Evolutionary conservation across 2,797 vertebrate species (phyloP).

Genomic region (Acipenser ruthenus): DNA sequence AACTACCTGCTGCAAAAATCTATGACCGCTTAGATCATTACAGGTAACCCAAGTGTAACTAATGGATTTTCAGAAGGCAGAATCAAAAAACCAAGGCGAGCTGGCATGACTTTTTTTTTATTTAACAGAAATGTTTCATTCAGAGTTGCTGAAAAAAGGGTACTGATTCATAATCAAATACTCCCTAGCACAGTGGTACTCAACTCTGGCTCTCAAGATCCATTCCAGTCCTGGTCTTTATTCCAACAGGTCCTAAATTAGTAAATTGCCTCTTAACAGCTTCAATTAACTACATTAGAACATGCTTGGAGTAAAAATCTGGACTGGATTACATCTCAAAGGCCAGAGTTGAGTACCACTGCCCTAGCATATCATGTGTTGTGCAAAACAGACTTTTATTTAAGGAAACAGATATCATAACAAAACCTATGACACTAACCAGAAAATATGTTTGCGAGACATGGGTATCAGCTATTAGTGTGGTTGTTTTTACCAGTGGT

Average conservation of each 20-base stretch:
- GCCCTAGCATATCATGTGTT: slow-evolving; percentile 28
- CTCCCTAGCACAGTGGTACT: slow-evolving; percentile 29
- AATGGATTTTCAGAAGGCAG: slow-evolving; percentile 28
- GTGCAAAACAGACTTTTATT: slow-evolving; percentile 38
- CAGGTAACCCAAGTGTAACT: slow-evolving; percentile 26
- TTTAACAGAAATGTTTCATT: slow-evolving; percentile 32
- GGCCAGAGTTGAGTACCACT: too few relatives aligned
- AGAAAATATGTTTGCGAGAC: not conserved
- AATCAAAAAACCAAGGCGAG: not conserved
- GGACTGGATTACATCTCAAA: too few relatives aligned
- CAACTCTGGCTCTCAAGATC: too few relatives aligned
- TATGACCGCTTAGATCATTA: slow-evolving; percentile 31
- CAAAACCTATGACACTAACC: slow-evolving; percentile 35
- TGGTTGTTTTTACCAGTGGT: not conserved
- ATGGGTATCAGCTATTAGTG: not conserved
- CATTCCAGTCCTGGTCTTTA: too few relatives aligned
- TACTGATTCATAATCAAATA: slow-evolving; percentile 40
- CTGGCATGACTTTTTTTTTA: slow-evolving; percentile 8
- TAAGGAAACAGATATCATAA: slow-evolving; percentile 32
- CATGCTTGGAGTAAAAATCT: too few relatives aligned
- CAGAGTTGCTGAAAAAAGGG: slow-evolving; percentile 18
- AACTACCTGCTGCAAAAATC: slow-evolving; percentile 32
- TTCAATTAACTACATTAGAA: too few relatives aligned
- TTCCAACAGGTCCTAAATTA: too few relatives aligned
- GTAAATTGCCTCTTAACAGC: too few relatives aligned